A percentile compares a stretch with the other conserved stretches of the same genome.
phyloP scores from a whole-genome alignment of 92 coral and sea anemone species.

The Epizoanthus fatuus region DNA sequence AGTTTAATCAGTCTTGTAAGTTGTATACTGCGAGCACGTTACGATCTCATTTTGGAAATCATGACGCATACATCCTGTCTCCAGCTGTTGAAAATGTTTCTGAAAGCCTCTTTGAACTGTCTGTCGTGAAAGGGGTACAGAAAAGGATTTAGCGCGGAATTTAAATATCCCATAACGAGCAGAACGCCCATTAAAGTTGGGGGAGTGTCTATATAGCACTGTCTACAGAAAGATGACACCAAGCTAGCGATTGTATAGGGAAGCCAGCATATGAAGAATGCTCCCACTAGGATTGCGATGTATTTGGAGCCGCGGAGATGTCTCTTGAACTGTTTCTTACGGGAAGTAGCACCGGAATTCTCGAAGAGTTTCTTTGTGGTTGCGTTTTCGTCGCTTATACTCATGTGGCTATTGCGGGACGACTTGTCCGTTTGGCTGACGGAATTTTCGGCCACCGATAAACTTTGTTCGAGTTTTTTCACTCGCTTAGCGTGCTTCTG shows the following conservation, averaged over 20 bases:
- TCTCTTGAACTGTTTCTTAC: slow-evolving; percentile 69
- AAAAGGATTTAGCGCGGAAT: slow-evolving; percentile 89
- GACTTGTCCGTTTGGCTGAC: slow-evolving; percentile 80
- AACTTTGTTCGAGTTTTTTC: slow-evolving; percentile 79
- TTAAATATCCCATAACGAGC: slow-evolving; percentile 76
- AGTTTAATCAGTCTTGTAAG: too few relatives aligned
- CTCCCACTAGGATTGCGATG: slow-evolving; percentile 85
- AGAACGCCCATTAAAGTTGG: slow-evolving; percentile 31
- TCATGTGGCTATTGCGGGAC: slow-evolving; percentile 58
- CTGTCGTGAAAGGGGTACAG: slow-evolving; percentile 90
- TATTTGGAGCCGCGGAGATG: slow-evolving; percentile 87
- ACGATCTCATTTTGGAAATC: background rate
- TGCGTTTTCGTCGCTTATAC: slow-evolving; percentile 47
- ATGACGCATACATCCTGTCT: background rate
- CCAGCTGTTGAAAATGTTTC: slow-evolving; percentile 57
- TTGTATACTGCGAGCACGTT: too few relatives aligned
- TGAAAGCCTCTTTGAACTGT: slow-evolving; percentile 88
- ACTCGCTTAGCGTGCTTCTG: slow-evolving; percentile 78
- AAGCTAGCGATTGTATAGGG: slow-evolving; percentile 73
- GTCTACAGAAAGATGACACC: slow-evolving; percentile 53
- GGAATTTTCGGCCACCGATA: slow-evolving; percentile 60
- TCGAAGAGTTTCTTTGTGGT: slow-evolving; percentile 48
- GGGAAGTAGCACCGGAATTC: slow-evolving; percentile 15
- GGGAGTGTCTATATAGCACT: slow-evolving; percentile 33
- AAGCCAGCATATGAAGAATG: slow-evolving; percentile 88